Evolutionary conservation across 2,888 invertebrate genomes (phyloP), one percentile per base, ranked within the genome.

Genomic region (Monoplex corrugatus): DNA sequence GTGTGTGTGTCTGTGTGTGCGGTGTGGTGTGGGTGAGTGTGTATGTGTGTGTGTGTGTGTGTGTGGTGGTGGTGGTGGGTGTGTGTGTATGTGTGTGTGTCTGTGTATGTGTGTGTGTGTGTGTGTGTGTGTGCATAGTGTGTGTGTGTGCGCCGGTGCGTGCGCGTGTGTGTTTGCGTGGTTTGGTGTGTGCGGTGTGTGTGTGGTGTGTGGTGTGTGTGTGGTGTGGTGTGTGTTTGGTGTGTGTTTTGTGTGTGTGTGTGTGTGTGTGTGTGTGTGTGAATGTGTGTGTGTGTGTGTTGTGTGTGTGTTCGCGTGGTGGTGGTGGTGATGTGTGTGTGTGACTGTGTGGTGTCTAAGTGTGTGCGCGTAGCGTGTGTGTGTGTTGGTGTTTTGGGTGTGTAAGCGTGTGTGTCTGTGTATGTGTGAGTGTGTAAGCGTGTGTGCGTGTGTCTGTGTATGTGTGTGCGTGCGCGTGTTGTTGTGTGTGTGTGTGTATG

Each of bases 41-140:
- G 63, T 68, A n/a, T 68, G 68, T 68, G 68, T 68, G 68, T 68
- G 68, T 68, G 68, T 68, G 68, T 68, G 68, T 68, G 68, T 68
- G 68, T 68, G 68, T 68, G 68, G n/a, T n/a, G n/a, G n/a, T n/a
- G n/a, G n/a, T n/a, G n/a, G n/a, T 68, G 68, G 23, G 68, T 68
- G 68, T 68, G 68, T 68, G 68, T 68, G 68, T 68, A n/a, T 68
- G 68, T 68, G 2, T 2, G 1, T 23, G 68, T 23, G 16, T 23
- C 28, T 23, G 68, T 23, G 68, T 23, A n/a, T 1, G 63, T 6
- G 63, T 6, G 63, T 6, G 63, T 10, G 68, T 23, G 5, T 68
- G 23, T 3, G 23, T 2, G 5, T 3, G 68, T 2, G 23, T 68
- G 68, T 23, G 23, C 28, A 13, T 8, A 13, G 50, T 50, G 50